Conservation (phyloP, 1,140 invertebrate species). For the Myzus persicae region DNA sequence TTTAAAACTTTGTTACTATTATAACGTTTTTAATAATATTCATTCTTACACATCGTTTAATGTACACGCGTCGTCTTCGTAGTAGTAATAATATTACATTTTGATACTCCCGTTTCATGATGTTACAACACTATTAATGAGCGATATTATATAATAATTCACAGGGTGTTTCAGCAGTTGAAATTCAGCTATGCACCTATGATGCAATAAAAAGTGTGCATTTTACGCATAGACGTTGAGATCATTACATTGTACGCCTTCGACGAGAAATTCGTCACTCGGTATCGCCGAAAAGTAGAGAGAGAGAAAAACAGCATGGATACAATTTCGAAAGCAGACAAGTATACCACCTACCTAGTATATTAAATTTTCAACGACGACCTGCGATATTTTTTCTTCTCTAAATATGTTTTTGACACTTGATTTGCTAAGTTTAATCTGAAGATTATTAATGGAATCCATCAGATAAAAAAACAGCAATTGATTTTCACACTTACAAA, state of each 20-base stretch:
- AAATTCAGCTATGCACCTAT: no score
- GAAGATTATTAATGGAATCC: not conserved
- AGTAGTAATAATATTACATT: slow-evolving; percentile 6
- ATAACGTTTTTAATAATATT: not conserved
- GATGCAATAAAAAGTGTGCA: not conserved
- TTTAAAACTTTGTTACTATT: not conserved
- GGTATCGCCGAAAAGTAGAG: not conserved
- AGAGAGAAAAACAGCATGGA: not conserved
- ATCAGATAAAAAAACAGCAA: not conserved
- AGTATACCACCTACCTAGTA: not conserved
- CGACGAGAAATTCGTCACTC: not conserved
- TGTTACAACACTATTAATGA: not conserved
- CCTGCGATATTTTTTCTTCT: not conserved
- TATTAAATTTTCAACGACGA: not conserved
- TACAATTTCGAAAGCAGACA: not conserved
- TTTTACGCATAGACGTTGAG: not conserved
- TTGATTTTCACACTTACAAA: not conserved
- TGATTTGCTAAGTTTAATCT: not conserved
- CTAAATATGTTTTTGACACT: not conserved
- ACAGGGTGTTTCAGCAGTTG: slow-evolving; percentile 21
- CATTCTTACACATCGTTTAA: not conserved
- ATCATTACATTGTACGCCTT: no score
- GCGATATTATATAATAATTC: not conserved
- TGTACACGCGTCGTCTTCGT: not conserved
- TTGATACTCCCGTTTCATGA: not conserved